Conservation (phyloP, 2,888 invertebrate genomes). For the Pseudococcus longispinus region DNA sequence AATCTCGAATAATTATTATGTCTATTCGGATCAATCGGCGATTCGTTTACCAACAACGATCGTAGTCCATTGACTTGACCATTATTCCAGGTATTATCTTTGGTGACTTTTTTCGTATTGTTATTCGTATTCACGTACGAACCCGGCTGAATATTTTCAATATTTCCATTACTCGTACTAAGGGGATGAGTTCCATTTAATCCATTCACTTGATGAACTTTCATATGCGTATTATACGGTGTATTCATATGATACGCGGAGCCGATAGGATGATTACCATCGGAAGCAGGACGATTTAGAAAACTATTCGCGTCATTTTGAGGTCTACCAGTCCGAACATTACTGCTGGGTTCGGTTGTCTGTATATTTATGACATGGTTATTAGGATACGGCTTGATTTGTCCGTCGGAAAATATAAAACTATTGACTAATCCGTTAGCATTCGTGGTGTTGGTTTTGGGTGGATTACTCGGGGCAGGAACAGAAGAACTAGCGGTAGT, state of each 20-base stretch:
- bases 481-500: not conserved
- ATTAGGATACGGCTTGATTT: not conserved
- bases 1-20: not conserved
- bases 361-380: not conserved
- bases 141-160: constrained; percentile 13
- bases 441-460: not conserved
- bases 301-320: not conserved
- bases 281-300: not conserved
- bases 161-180: constrained; percentile 1
- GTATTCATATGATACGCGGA: not conserved
- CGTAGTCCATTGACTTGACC: not conserved
- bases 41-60: not conserved
- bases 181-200: not conserved
- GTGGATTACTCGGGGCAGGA: not conserved
- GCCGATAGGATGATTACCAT: not conserved
- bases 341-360: not conserved
- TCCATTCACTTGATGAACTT: not conserved
- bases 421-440: not conserved
- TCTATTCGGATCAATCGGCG: not conserved
- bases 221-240: not conserved
- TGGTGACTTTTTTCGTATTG: not conserved
- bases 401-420: constrained; percentile 1
- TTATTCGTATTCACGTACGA: not conserved
- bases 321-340: not conserved
- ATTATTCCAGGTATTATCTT: not conserved